Evolutionary conservation across 1,140 invertebrate genomes (phyloP).

Genomic region (Drosophila oshimai): DNA sequence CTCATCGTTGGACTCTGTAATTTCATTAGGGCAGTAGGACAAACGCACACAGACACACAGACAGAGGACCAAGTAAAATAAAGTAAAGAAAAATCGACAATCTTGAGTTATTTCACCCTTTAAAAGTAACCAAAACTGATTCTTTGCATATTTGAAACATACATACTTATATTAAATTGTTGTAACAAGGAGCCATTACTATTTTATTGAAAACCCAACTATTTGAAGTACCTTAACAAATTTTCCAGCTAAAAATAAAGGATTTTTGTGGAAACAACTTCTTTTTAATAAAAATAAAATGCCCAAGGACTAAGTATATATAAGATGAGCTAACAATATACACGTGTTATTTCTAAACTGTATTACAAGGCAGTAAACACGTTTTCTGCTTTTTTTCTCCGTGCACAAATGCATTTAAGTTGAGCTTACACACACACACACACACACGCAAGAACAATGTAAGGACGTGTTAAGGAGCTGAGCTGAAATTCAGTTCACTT

Average conservation of each 20-base stretch:
- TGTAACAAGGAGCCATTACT: too few species aligned
- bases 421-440: not conserved
- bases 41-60: slow-evolving; percentile 44
- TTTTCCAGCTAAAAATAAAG: too few species aligned
- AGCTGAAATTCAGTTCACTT: slow-evolving; percentile 42
- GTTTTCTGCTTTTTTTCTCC: not conserved
- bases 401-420: slow-evolving; percentile 2
- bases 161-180: too few species aligned
- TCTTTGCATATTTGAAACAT: too few species aligned
- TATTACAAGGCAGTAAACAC: not conserved
- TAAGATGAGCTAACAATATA: too few species aligned
- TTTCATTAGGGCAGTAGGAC: slow-evolving; percentile 80
- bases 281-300: too few species aligned
- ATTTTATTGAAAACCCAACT: too few species aligned
- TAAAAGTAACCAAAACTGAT: too few species aligned
- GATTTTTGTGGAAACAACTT: too few species aligned
- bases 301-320: too few species aligned
- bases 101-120: not conserved
- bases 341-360: too few species aligned
- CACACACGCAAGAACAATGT: not conserved
- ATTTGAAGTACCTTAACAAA: too few species aligned
- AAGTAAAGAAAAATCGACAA: not conserved
- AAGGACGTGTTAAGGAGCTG: slow-evolving; percentile 38
- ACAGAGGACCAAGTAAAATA: not conserved
- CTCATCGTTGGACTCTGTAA: slow-evolving; percentile 52